Evolutionary conservation across 2,797 vertebrate genomes (phyloP).

Genomic region (Diplodus sargus): DNA sequence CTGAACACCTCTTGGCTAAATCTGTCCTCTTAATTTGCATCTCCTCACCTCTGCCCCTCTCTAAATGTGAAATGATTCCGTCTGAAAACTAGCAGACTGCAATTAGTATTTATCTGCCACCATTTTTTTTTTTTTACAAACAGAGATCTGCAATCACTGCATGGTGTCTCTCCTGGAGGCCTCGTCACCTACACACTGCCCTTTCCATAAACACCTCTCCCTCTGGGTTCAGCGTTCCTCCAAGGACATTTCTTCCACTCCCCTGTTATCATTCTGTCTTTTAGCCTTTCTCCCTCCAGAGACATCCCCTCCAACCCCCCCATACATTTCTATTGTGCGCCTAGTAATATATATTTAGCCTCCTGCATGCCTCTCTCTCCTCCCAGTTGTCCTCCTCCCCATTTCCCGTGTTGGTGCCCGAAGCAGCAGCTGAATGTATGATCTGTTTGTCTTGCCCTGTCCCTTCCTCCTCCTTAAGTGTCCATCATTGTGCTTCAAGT

Average conservation of each 20-base stretch:
- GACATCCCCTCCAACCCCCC: constrained; percentile 17
- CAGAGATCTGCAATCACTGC: constrained; percentile 7
- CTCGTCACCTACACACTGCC: constrained; percentile 6
- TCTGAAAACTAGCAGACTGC: constrained; percentile 9
- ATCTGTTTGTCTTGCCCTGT: constrained; percentile 19
- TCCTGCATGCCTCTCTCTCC: constrained; percentile 15
- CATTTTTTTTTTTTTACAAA: not conserved
- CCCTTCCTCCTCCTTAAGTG: constrained; percentile 24
- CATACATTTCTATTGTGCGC: constrained; percentile 11
- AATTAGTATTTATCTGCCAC: not conserved
- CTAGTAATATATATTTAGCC: constrained; percentile 30
- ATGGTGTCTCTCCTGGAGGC: constrained; percentile 17
- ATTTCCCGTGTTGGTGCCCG: constrained; percentile 16
- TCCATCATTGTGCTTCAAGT: constrained; percentile 39
- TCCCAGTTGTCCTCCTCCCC: constrained; percentile 24
- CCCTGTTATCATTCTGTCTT: constrained; percentile 12
- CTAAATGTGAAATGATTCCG: constrained; percentile 6
- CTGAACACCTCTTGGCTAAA: constrained; percentile 28
- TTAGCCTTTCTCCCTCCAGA: constrained; percentile 37
- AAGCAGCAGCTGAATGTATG: constrained; percentile 31
- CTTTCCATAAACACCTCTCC: constrained; percentile 32
- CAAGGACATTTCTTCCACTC: constrained; percentile 24
- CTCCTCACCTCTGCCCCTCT: constrained; percentile 2
- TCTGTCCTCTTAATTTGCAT: constrained; percentile 43
- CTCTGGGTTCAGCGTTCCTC: constrained; percentile 12